phyloP scores from a whole-genome alignment of 1,140 invertebrate species.

The Drosophila navojoa region DNA sequence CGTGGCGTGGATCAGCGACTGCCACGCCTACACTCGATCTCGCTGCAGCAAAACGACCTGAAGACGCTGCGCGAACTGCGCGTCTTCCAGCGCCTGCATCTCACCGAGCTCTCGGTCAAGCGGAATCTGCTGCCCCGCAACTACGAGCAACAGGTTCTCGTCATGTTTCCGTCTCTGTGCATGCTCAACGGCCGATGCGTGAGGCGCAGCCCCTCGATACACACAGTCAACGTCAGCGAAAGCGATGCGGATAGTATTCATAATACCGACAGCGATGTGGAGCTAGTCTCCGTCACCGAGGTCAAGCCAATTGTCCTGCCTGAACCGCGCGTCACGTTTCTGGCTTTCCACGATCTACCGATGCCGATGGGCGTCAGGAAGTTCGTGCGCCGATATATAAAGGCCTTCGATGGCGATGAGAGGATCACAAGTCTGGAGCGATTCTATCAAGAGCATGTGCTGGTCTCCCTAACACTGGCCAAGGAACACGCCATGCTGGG shows the following conservation, averaged over 20 bases:
- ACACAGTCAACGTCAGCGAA: neutral
- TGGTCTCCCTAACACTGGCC: constrained; percentile 12
- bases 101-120: constrained; percentile 28
- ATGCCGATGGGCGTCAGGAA: neutral
- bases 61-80: constrained; percentile 3
- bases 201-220: neutral
- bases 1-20: constrained; percentile 26
- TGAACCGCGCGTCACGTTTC: constrained; percentile 12
- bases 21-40: constrained; percentile 29
- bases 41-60: constrained; percentile 40
- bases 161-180: constrained; percentile 28
- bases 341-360: constrained; percentile 10
- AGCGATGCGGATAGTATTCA: neutral
- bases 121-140: constrained; percentile 38
- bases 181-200: constrained; percentile 16
- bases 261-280: constrained; percentile 15
- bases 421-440: neutral
- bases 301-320: constrained; percentile 17
- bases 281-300: constrained; percentile 17
- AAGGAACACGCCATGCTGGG: neutral
- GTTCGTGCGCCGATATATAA: constrained; percentile 28
- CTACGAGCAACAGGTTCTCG: constrained; percentile 27
- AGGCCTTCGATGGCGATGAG: constrained; percentile 22
- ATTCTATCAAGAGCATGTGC: constrained; percentile 20
- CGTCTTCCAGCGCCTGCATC: constrained; percentile 17